Conservation (phyloP, 2,888 invertebrate species). For the Perdita meconis region DNA sequence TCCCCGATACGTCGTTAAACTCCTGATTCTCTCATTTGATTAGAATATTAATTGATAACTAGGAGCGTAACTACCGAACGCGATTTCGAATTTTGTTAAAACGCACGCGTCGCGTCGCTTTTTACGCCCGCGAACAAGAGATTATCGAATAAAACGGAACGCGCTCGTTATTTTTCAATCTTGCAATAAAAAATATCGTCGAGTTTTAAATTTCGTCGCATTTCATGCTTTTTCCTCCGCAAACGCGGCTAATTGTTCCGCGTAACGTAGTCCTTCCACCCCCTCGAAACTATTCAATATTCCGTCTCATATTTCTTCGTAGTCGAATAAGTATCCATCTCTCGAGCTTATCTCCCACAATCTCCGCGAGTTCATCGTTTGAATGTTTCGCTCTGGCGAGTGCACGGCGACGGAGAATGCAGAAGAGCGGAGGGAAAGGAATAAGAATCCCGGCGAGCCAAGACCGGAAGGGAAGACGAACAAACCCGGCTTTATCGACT, state of each 20-base stretch:
- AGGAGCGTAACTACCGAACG: no score
- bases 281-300: slow-evolving; percentile 17
- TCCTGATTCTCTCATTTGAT: not conserved
- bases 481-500: slow-evolving; percentile 61
- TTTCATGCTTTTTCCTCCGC: not conserved
- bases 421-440: slow-evolving; percentile 10
- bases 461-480: slow-evolving; percentile 31
- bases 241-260: slow-evolving; percentile 1
- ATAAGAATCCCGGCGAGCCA: slow-evolving; percentile 2
- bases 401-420: not conserved
- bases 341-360: slow-evolving; percentile 3
- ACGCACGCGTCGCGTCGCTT: no score
- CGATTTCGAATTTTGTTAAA: no score
- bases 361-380: not conserved
- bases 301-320: not conserved
- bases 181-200: no score
- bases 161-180: no score
- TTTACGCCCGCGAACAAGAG: no score
- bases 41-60: not conserved
- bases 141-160: no score
- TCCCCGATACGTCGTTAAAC: not conserved
- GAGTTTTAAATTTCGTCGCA: no score
- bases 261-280: not conserved
- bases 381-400: not conserved
- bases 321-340: slow-evolving; percentile 31